Evolutionary conservation across 2,113 vertebrate species (phyloP).

Genomic region (Protobothrops flavoviridis): DNA sequence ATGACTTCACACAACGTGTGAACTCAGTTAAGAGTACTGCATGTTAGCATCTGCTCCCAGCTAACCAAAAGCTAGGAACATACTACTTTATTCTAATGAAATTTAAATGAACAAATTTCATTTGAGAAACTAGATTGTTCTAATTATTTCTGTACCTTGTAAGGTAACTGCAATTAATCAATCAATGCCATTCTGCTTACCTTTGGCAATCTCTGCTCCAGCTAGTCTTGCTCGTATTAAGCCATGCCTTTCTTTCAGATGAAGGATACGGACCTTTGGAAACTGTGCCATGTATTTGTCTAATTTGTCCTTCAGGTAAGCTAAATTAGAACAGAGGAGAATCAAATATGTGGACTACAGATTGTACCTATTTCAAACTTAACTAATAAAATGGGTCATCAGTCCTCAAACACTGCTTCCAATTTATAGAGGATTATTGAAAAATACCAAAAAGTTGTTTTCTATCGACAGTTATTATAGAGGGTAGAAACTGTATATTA

Average conservation of each 20-base stretch:
- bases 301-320: slow-evolving; percentile 83
- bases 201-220: slow-evolving; percentile 83
- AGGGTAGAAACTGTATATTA: neutral
- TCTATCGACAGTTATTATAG: neutral
- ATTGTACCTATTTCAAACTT: accelerated
- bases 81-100: neutral
- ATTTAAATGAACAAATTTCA: neutral
- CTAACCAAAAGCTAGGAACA: neutral
- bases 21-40: neutral
- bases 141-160: neutral
- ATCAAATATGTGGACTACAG: neutral
- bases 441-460: neutral
- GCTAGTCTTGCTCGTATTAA: slow-evolving; percentile 91
- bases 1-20: neutral
- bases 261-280: slow-evolving; percentile 89
- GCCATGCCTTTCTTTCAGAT: slow-evolving; percentile 86
- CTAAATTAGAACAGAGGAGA: slow-evolving; percentile 62
- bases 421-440: neutral
- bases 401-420: neutral
- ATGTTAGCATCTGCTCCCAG: neutral
- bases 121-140: neutral
- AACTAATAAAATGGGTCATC: neutral
- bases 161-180: neutral
- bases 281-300: slow-evolving; percentile 86
- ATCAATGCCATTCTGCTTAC: slow-evolving; percentile 62